A percentile compares a stretch with the other conserved stretches of the same genome.
Evolutionary conservation across 2,888 invertebrate species (phyloP).

Genomic region (Zygaena filipendulae): DNA sequence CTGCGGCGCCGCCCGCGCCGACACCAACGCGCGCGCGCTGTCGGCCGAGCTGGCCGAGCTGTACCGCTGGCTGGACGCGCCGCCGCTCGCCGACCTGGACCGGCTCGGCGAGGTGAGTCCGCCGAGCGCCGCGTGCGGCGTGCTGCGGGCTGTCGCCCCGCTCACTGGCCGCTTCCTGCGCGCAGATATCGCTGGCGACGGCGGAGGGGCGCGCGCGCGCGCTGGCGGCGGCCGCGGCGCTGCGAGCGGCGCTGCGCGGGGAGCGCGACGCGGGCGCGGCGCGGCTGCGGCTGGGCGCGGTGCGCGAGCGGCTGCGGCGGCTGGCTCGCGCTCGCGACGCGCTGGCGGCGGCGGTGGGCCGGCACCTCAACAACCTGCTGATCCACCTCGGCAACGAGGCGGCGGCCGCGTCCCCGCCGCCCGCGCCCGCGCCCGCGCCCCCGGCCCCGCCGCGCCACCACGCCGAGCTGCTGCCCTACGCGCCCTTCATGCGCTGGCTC

Average conservation of each 20-base stretch:
- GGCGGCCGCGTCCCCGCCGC: conserved; percentile 50
- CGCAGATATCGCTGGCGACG: conserved; percentile 28
- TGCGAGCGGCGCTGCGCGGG: conserved; percentile 23
- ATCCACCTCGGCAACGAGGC: conserved; percentile 85
- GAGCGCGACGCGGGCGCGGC: conserved; percentile 22
- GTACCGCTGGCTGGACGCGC: conserved; percentile 43
- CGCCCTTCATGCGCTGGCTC: conserved; percentile 92
- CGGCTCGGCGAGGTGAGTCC: conserved; percentile 27
- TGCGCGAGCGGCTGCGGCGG: conserved; percentile 39
- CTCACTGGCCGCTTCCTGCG: too few relatives aligned
- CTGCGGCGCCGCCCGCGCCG: conserved; percentile 72
- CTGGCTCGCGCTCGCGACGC: conserved; percentile 36
- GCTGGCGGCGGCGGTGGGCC: conserved; percentile 77
- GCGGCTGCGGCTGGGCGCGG: conserved; percentile 33
- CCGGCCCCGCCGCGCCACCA: conserved; percentile 73
- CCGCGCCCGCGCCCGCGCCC: conserved; percentile 30
- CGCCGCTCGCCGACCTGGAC: conserved; percentile 40
- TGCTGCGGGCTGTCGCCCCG: too few relatives aligned
- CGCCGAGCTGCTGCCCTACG: conserved; percentile 86
- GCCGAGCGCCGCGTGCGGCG: neutral
- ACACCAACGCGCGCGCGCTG: conserved; percentile 84
- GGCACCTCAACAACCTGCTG: conserved; percentile 94
- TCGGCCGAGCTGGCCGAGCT: conserved; percentile 75
- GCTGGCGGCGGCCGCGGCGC: conserved; percentile 25
- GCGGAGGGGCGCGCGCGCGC: conserved; percentile 39